Evolutionary conservation across 2,113 vertebrate species (phyloP), one percentile per base, ranked within the genome.

Genomic region (Hirundichthys speculiger): DNA sequence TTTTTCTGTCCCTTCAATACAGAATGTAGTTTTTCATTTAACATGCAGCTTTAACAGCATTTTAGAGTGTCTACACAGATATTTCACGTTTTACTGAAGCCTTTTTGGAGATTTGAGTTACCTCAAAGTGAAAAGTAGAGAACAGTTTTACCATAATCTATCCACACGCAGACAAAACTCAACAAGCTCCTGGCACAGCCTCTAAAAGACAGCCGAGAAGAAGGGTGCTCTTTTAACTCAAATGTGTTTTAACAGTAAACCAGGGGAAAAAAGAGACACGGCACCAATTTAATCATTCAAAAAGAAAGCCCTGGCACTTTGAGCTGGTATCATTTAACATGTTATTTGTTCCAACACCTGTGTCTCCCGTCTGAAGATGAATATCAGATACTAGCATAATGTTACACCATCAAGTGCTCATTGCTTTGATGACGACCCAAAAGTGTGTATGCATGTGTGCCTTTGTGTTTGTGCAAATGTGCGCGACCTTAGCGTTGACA

Each of bases 281-380:
- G 79, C 63, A 73, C 71, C 74, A 76, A 77, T 82, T 81, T 81
- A 82, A 86, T 85, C 78, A 81, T 51, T 67, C 69, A 50, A 70
- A 79, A 67, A 72, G 64, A 78, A 80, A 70, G 50, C 64, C 62
- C 45, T 79, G 76, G 69, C 73, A 83, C 86, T 77, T 90, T 82
- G 76, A 85, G 76, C 80, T 50, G 72, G 82, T 87, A 75, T 91
- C 82, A 24, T 85, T 88, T 86, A 73, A 80, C 81, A 67, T 84
- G 82, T 77, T 84, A 77, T 86, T 83, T 83, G 73, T 86, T 86
- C 80, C 85, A 85, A 74, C 83, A 87, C 83, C 90, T 91, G 85
- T 83, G 86, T 82, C 52, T 54, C 78, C 61, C 52, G 74, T 75
- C 73, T 86, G 77, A 80, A 86, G 84, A 84, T 76, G 74, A 84